These are phyloP conservation scores for Pituophis catenifer DNA, from an alignment of 2,113 vertebrate genomes.

Conservation along the genomic window DNA sequence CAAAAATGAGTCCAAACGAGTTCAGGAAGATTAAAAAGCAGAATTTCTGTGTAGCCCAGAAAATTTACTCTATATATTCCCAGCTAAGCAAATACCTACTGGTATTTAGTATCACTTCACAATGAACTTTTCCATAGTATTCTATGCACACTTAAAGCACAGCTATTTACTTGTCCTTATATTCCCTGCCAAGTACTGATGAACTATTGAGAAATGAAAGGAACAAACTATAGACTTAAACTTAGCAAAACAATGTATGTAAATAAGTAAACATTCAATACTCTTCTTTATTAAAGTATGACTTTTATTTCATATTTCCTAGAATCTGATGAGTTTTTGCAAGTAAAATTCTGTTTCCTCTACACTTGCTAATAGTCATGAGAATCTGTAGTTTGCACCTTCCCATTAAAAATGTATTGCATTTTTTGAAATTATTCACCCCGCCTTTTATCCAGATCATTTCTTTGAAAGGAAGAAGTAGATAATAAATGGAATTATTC, in stretches of 20 bases:
- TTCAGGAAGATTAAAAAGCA: constrained; percentile 25
- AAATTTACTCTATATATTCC: not conserved
- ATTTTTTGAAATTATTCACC: constrained; percentile 88
- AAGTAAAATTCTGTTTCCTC: constrained; percentile 86
- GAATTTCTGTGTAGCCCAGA: constrained; percentile 16
- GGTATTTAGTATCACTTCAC: constrained; percentile 29
- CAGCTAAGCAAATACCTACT: constrained; percentile 15
- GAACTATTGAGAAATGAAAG: constrained; percentile 57
- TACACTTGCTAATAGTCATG: constrained; percentile 83
- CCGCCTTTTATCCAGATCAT: constrained; percentile 94
- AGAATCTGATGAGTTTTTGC: constrained; percentile 80
- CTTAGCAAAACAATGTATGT: constrained; percentile 69
- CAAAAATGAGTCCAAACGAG: constrained; percentile 6
- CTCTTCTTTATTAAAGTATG: constrained; percentile 72
- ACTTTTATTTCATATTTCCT: constrained; percentile 76
- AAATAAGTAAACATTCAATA: constrained; percentile 66
- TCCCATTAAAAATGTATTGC: constrained; percentile 87
- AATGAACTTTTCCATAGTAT: constrained; percentile 19
- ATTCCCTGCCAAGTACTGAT: constrained; percentile 46
- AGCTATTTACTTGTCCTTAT: constrained; percentile 36
- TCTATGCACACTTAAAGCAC: constrained; percentile 29
- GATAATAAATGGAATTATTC: constrained; percentile 99
- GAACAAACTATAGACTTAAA: constrained; percentile 53
- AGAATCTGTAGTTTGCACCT: constrained; percentile 86
- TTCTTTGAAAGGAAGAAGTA: constrained; percentile 95